These are phyloP conservation scores for Galleria mellonella DNA, from an alignment of 1,140 invertebrate genomes.

Conservation along the genomic window DNA sequence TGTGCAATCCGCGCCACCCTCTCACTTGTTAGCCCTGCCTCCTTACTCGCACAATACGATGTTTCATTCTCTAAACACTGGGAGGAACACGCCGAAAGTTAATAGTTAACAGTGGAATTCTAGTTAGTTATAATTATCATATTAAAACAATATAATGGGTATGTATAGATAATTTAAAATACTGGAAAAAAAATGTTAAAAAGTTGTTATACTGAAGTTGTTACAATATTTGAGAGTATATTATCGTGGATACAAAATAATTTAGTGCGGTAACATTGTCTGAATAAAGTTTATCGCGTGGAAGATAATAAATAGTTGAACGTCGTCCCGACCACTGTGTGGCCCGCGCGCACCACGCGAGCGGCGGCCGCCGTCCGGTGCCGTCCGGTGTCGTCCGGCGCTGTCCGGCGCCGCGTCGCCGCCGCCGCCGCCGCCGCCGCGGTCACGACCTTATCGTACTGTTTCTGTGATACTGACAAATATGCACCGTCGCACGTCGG, in stretches of 20 bases:
- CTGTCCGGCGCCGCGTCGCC: too few relatives aligned
- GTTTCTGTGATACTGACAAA: slow-evolving; percentile 46
- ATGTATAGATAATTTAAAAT: slow-evolving; percentile 59
- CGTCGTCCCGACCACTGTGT: slow-evolving; percentile 17
- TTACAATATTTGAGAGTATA: slow-evolving; percentile 76
- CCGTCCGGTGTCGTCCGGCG: too few relatives aligned
- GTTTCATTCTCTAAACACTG: slow-evolving; percentile 11
- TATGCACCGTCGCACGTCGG: slow-evolving; percentile 3
- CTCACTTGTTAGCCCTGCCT: background rate
- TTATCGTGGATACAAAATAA: slow-evolving; percentile 53
- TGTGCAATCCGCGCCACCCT: background rate
- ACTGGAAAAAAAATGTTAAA: slow-evolving; percentile 61
- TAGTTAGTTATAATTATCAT: slow-evolving; percentile 46
- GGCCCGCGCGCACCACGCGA: too few relatives aligned
- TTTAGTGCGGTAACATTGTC: slow-evolving; percentile 53
- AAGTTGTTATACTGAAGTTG: slow-evolving; percentile 75
- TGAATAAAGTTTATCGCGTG: slow-evolving; percentile 38
- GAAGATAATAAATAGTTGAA: slow-evolving; percentile 47
- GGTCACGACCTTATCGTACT: slow-evolving; percentile 20
- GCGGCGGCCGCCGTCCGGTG: too few relatives aligned
- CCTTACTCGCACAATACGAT: too few relatives aligned
- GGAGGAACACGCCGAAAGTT: slow-evolving; percentile 32
- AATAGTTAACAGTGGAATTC: slow-evolving; percentile 44
- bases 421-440: slow-evolving; percentile 1
- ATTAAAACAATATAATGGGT: slow-evolving; percentile 40